Conservation (phyloP, 2,113 vertebrate genomes). For the Trematomus loennbergii region DNA sequence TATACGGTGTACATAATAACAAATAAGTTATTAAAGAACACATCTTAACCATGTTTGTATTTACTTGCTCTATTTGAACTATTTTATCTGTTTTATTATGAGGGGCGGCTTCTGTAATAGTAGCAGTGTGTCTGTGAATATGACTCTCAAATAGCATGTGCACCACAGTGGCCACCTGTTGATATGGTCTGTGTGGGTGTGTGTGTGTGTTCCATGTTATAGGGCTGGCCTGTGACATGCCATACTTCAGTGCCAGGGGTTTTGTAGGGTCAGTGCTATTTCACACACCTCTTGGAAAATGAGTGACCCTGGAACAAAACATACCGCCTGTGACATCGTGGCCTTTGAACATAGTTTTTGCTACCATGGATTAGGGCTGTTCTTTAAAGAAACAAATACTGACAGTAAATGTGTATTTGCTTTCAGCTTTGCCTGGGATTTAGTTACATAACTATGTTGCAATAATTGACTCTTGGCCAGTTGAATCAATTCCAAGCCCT, state of each 20-base stretch:
- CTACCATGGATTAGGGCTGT: neutral
- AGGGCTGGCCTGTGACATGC: conserved; percentile 77
- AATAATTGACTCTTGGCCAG: conserved; percentile 21
- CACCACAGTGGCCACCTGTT: conserved; percentile 48
- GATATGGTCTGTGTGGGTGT: conserved; percentile 34
- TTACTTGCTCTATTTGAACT: too few relatives aligned
- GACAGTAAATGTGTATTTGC: conserved; percentile 20
- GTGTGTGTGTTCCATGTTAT: conserved; percentile 53
- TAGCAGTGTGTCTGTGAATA: conserved; percentile 2
- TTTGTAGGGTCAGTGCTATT: conserved; percentile 78
- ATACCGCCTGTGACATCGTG: conserved; percentile 18
- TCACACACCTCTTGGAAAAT: conserved; percentile 80
- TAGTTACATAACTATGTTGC: conserved; percentile 16
- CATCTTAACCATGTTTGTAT: neutral
- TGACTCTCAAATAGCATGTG: conserved; percentile 10
- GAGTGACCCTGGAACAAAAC: conserved; percentile 67
- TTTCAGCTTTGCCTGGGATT: conserved; percentile 19
- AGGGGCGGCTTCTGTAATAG: neutral
- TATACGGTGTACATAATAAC: too few relatives aligned
- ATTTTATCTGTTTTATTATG: too few relatives aligned
- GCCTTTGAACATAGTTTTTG: conserved; percentile 40
- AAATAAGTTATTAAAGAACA: neutral
- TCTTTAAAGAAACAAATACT: conserved; percentile 34
- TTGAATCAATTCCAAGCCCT: conserved; percentile 1
- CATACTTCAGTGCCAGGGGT: conserved; percentile 73